A percentile compares a stretch with the other conserved stretches of the same genome.
These are phyloP conservation scores for Morpho helenor DNA, from an alignment of 2,888 invertebrate genomes.

Conservation along the genomic window DNA sequence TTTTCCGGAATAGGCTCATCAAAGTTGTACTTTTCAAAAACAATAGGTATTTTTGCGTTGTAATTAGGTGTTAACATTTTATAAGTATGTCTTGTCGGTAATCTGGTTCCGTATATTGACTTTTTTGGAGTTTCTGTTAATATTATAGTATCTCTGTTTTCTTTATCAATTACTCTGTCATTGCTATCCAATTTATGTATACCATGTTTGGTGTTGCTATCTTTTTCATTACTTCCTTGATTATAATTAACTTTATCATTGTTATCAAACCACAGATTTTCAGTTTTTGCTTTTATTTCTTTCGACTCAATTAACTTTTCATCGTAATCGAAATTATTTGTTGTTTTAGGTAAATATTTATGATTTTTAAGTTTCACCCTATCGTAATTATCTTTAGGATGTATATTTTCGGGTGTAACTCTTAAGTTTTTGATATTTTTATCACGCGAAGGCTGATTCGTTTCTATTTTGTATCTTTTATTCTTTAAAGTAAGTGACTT, in stretches of 20 bases:
- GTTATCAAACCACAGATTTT: constrained; percentile 34
- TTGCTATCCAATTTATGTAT: no score
- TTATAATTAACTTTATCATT: constrained; percentile 9
- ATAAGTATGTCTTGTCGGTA: constrained; percentile 40
- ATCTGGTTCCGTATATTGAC: constrained; percentile 35
- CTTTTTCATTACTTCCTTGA: no score
- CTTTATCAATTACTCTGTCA: no score
- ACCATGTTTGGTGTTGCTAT: no score
- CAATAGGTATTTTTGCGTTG: constrained; percentile 39
- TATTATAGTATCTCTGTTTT: constrained; percentile 7
- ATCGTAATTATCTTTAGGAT: neutral
- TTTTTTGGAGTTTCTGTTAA: constrained; percentile 11
- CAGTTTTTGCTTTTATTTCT: constrained; percentile 40
- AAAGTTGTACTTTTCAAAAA: constrained; percentile 55
- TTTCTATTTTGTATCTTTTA: constrained; percentile 24
- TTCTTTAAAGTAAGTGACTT: neutral
- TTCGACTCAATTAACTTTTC: constrained; percentile 14
- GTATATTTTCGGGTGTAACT: constrained; percentile 1
- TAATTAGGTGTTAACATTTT: constrained; percentile 50
- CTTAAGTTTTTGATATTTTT: constrained; percentile 2
- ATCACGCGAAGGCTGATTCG: neutral
- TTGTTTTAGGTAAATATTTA: neutral
- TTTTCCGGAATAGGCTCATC: constrained; percentile 53
- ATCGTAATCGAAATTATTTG: constrained; percentile 8
- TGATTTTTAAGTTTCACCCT: neutral